A percentile compares a stretch with the other conserved stretches of the same genome.
Evolutionary conservation across 2,113 vertebrate species (phyloP).

Genomic region (Chionis minor): DNA sequence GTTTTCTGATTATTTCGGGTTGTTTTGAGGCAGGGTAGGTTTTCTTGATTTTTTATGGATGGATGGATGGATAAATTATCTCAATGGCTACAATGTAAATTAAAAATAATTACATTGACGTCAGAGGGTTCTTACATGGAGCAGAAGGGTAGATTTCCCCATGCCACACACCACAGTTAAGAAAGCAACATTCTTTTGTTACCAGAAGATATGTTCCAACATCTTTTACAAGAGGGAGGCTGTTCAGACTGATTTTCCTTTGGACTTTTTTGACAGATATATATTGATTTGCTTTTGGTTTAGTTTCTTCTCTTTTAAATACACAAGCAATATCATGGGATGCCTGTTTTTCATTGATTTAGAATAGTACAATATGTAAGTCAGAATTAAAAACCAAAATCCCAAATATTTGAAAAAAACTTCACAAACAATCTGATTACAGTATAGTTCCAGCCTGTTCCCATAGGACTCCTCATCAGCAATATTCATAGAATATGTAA

Average conservation of each 20-base stretch:
- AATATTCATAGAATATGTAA: slow-evolving; percentile 33
- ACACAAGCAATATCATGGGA: not conserved
- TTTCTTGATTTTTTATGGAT: not conserved
- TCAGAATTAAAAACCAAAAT: not conserved
- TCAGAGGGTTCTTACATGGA: not conserved
- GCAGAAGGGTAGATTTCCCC: not conserved
- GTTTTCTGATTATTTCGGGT: not conserved
- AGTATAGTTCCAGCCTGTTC: not conserved
- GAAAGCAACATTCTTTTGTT: not conserved
- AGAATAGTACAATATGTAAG: not conserved
- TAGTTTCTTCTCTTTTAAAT: not conserved
- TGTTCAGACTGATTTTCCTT: not conserved
- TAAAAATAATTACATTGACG: not conserved
- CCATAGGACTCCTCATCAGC: not conserved
- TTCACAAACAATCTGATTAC: not conserved
- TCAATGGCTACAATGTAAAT: not conserved
- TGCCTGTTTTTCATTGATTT: not conserved
- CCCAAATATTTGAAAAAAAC: not conserved
- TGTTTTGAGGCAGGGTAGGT: not conserved
- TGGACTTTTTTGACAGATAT: not conserved
- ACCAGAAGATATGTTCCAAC: not conserved
- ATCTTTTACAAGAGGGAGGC: not conserved
- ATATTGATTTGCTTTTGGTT: not conserved
- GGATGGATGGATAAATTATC: not conserved
- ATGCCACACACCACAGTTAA: rapidly evolving